Conservation (phyloP, 2,113 vertebrate genomes). For the Chelonoidis abingdonii region DNA sequence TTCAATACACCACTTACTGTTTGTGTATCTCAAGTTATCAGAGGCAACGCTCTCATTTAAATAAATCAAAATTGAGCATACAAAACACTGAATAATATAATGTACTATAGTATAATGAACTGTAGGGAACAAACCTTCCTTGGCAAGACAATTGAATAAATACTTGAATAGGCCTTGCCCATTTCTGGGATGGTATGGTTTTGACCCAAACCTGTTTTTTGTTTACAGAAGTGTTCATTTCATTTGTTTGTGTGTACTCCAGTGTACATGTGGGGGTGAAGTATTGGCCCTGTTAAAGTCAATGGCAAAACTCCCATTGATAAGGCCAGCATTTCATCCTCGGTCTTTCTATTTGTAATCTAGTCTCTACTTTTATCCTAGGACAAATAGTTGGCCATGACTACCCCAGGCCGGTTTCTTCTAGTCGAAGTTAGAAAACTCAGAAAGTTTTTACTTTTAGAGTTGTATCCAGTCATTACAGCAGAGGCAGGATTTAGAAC, state of each 20-base stretch:
- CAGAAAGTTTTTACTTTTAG: background rate
- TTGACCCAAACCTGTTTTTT: background rate
- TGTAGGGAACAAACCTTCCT: background rate
- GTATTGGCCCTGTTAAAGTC: background rate
- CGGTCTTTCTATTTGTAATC: background rate
- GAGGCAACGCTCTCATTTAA: background rate
- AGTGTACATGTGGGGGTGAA: background rate
- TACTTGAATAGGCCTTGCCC: accelerated
- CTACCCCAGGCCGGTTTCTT: background rate
- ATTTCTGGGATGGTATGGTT: background rate
- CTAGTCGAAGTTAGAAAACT: background rate
- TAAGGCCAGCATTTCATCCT: accelerated
- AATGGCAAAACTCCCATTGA: background rate
- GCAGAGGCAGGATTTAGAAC: background rate
- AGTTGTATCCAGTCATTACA: background rate
- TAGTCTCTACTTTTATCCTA: background rate
- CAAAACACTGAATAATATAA: background rate
- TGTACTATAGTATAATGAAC: background rate
- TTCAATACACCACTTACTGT: background rate
- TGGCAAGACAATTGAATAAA: background rate
- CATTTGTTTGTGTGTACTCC: accelerated
- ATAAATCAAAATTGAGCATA: background rate
- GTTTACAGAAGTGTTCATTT: background rate
- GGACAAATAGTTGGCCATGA: background rate
- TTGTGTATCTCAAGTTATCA: background rate